Evolutionary conservation across 2,888 invertebrate species (phyloP), one percentile per base, ranked within the genome.

Genomic region (Cyclophora punctaria): DNA sequence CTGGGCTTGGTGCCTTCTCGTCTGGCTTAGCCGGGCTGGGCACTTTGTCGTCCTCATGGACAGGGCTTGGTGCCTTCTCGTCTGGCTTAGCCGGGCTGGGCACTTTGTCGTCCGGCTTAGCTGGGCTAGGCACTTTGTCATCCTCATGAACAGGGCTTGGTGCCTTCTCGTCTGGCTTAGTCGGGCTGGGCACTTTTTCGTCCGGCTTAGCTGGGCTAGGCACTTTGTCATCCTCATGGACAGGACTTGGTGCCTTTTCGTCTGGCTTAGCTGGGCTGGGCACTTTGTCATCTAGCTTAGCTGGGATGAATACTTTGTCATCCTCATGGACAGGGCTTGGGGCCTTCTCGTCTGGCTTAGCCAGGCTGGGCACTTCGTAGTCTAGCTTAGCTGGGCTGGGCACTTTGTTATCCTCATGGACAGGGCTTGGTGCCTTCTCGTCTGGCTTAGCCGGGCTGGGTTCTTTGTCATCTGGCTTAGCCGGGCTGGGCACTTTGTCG

Each of bases 61-160:
- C 47, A 40, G 49, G 34, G 34, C 49, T 53, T 7, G 41, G 46
- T 20, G 49, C 42, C 40, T 63, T 57, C 3, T 58, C 55, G 0
- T 50, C 53, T 3, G 55, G 49, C 43, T 56, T 45, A 7, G 53
- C 46, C 5, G 53, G 54, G 45, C 58, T 64, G 41, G 54, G 41
- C n/a, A 35, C 56, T 34, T 59, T 59, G 2, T 50, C 53, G 41
- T 46, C 20, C 7, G 2, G 42, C 2, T 43, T 43, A 7, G 3
- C 42, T 2, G 42, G 20, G 41, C 41, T 41, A 3, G 41, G 41
- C 7, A 3, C 41, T 3, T 41, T 0, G 3, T 1, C 20, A 20
- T 20, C 20, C 20, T 20, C 20, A 20, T 20, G 20, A 2, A 20
- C 20, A 20, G 20, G 20, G 20, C 20, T 20, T 20, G 20, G 20